Percentiles rank a stretch among this genome's conserved stretches.
Evolutionary conservation across 2,113 vertebrate genomes (phyloP).

Genomic region (Sylvilagus bachmani): DNA sequence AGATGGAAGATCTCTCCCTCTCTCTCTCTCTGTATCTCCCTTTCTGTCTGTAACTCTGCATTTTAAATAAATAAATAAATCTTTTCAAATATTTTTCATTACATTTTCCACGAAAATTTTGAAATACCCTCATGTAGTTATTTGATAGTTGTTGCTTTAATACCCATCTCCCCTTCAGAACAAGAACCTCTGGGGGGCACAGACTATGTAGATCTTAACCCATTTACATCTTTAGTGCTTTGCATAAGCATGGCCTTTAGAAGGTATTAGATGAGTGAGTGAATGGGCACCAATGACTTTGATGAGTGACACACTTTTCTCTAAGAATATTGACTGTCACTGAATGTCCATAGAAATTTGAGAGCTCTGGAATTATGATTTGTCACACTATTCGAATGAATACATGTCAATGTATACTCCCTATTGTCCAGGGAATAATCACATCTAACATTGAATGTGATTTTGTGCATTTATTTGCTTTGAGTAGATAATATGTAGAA

Average conservation of each 20-base stretch:
- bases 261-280: too few species aligned
- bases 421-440: not conserved
- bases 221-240: not conserved
- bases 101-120: too few species aligned
- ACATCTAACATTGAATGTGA: not conserved
- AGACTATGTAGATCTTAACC: not conserved
- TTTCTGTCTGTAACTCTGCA: too few species aligned
- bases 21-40: too few species aligned
- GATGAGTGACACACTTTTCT: too few species aligned
- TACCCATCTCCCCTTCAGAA: too few species aligned
- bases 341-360: not conserved
- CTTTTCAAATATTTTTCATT: too few species aligned
- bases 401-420: not conserved
- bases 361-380: not conserved
- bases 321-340: too few species aligned
- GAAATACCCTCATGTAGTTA: too few species aligned
- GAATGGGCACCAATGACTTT: not conserved
- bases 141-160: too few species aligned
- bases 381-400: not conserved
- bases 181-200: not conserved
- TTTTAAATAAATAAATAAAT: too few species aligned
- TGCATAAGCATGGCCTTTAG: not conserved
- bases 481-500: not conserved
- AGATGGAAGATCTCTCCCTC: too few species aligned
- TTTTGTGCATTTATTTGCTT: not conserved